Percentiles rank a stretch among this genome's conserved stretches.
Evolutionary conservation across 2,113 vertebrate genomes (phyloP).

Genomic region (Centrocercus urophasianus): DNA sequence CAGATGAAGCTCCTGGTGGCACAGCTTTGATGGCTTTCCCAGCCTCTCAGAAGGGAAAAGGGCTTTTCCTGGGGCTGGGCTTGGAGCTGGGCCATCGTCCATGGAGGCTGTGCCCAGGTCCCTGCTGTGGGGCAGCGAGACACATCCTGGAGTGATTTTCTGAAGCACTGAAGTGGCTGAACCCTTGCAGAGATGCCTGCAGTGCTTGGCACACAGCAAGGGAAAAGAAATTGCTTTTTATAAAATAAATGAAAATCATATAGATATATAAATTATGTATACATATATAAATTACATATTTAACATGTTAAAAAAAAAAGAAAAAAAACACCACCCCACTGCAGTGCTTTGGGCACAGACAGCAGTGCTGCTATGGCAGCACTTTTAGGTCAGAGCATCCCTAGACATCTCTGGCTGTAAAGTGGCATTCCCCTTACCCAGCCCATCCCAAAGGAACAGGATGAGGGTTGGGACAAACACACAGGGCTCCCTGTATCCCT

Average conservation of each 20-base stretch:
- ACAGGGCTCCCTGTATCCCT: no score
- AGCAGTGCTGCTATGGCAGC: background rate
- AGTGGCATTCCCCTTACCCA: background rate
- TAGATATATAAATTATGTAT: background rate
- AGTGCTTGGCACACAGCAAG: rapidly evolving
- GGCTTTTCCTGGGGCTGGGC: background rate
- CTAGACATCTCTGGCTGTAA: background rate
- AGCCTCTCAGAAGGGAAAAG: background rate
- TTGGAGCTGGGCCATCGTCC: rapidly evolving
- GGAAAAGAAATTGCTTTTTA: background rate
- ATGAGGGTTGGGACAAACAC: background rate
- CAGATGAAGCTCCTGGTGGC: background rate
- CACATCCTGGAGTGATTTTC: background rate
- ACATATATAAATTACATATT: background rate
- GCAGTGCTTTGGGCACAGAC: background rate
- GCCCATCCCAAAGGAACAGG: background rate
- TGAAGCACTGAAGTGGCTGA: background rate
- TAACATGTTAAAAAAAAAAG: background rate
- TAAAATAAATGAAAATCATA: background rate
- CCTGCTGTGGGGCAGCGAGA: background rate
- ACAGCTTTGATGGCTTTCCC: background rate
- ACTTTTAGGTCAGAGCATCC: background rate
- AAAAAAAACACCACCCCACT: background rate
- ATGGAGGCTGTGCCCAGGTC: background rate
- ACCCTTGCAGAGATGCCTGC: rapidly evolving